Evolutionary conservation across 1,140 invertebrate genomes (phyloP), one percentile per base, ranked within the genome.

Genomic region (Holcopasites calliopsidis): DNA sequence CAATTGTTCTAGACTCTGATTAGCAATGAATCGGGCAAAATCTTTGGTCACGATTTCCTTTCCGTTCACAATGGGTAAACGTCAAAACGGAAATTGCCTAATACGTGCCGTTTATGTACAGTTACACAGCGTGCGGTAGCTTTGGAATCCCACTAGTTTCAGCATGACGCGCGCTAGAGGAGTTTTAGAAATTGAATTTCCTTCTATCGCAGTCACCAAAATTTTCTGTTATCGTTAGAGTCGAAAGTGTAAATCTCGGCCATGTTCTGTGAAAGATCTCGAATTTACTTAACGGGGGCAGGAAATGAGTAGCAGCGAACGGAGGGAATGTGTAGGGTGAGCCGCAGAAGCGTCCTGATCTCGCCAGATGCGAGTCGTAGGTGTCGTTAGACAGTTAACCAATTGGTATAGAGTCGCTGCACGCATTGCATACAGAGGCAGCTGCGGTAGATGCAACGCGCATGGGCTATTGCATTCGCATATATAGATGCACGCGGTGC

Each of bases 401-500:
- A 79, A 87, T 84, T 85, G 78, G 72, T 78, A 81, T 76, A 70
- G 61, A 86, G 77, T 80, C 64, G 49, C 62, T 72, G 70, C 66
- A 66, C 77, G 75, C n/a, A 55, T 73, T 76, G 61, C 76, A 52
- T 61, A 62, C 62, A 49, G 58, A 1, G 13, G 44, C 26, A 44
- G 40, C 26, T 21, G 52, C 52, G 38, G 10, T 18, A 52, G 23
- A 26, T 42, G 33, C 10, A 49, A 50, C 61, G 72, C 50, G 61
- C 38, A 65, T 16, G 33, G 61, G 42, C 49, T 26, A 54, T 58
- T 49, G 38, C 31, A 76, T 71, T 71, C 61, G 79, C 72, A 71
- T 71, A 74, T 74, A 54, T 77, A 49, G 52, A 76, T 52, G 61
- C 76, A 55, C 60, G 74, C 78, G 16, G 68, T 71, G 64, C 79